Evolutionary conservation across 2,113 vertebrate species (phyloP).

Genomic region (Perognathus longimembris): DNA sequence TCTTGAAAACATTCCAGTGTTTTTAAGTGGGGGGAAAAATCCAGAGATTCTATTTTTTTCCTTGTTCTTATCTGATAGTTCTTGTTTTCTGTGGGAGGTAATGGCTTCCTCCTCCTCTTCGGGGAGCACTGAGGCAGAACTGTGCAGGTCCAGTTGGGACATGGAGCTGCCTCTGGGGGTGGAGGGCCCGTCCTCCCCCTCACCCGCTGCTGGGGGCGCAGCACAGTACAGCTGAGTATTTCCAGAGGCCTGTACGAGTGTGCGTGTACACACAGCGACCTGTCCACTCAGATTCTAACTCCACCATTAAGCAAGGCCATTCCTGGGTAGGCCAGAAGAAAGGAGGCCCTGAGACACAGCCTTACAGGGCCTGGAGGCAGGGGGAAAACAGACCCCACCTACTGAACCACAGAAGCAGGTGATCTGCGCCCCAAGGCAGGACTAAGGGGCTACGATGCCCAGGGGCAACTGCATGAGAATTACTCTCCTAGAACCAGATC

Average conservation of each 20-base stretch:
- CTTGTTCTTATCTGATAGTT: not conserved
- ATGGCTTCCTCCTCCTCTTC: not conserved
- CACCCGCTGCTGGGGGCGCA: not conserved
- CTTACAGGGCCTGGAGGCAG: accelerated
- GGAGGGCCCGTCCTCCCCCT: not conserved
- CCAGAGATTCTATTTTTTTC: not conserved
- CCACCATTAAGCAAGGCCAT: not conserved
- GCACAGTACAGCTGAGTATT: not conserved
- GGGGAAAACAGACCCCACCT: not conserved
- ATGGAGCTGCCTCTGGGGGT: too few species aligned
- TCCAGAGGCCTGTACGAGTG: not conserved
- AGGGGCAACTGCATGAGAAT: not conserved
- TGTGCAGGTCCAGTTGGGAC: not conserved
- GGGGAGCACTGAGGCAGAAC: not conserved
- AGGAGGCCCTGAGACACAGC: not conserved
- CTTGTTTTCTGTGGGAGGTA: conserved; percentile 1
- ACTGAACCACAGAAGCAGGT: not conserved
- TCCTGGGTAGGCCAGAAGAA: not conserved
- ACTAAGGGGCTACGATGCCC: not conserved
- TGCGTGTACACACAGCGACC: too few species aligned
- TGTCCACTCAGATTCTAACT: not conserved
- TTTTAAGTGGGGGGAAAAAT: not conserved
- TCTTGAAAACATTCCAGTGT: not conserved
- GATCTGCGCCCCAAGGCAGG: not conserved
- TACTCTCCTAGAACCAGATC: not conserved